These are phyloP conservation scores for Tribolium freemani DNA, from an alignment of 2,888 invertebrate genomes.

Conservation along the genomic window DNA sequence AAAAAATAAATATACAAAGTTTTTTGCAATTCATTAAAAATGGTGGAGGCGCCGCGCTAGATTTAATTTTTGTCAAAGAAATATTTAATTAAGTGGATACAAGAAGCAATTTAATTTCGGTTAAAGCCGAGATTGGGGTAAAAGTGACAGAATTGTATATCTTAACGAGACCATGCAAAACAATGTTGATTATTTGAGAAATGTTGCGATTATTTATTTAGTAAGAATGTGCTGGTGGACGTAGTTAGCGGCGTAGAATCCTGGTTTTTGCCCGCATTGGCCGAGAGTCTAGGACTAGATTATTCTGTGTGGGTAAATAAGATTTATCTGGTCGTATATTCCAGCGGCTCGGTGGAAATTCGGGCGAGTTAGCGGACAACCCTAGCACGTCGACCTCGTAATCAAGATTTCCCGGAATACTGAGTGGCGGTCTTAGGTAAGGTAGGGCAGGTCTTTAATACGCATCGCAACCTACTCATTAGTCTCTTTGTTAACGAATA, in stretches of 20 bases:
- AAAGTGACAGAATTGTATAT: constrained; percentile 1
- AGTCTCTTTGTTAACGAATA: constrained; percentile 52
- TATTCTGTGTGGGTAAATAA: constrained; percentile 52
- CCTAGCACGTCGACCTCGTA: constrained; percentile 49
- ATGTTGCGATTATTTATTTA: constrained; percentile 43
- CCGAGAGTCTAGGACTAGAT: constrained; percentile 46
- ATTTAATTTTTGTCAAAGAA: neutral
- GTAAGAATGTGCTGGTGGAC: constrained; percentile 43
- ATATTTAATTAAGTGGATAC: neutral
- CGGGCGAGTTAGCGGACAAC: constrained; percentile 48
- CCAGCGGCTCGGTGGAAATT: constrained; percentile 48
- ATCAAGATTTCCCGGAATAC: constrained; percentile 51
- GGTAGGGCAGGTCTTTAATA: constrained; percentile 50
- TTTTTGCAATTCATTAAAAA: neutral
- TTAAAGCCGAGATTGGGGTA: neutral
- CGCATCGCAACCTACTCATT: constrained; percentile 51
- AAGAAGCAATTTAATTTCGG: neutral
- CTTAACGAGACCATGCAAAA: constrained; percentile 34
- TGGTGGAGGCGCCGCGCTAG: neutral
- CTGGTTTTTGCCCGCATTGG: constrained; percentile 43
- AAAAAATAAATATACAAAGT: neutral
- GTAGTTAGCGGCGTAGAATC: constrained; percentile 45
- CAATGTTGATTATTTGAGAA: constrained; percentile 44
- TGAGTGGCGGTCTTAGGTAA: constrained; percentile 47
- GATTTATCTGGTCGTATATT: constrained; percentile 54